Base-by-base conservation (phyloP, 2,113 vertebrate genomes). In the Elephantulus edwardii region DNA sequence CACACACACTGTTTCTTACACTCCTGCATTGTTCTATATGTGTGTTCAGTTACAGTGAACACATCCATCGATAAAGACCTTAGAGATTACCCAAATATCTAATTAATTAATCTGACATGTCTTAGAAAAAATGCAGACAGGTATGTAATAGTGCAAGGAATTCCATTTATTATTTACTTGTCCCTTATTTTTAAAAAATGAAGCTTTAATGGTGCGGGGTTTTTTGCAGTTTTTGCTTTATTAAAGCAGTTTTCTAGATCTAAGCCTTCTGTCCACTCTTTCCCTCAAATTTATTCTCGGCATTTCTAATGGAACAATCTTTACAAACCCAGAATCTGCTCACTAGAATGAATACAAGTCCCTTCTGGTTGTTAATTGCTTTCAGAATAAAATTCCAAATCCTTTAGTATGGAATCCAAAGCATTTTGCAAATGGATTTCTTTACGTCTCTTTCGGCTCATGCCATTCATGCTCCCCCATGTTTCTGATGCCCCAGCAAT, bases 341-440 rank as follows among this genome's bases (percentile, higher is more conserved):
- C 52, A 35, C 11, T 40, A 20, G 66, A 38, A 89, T 40, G 16
- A 6, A 48, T 86, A 40, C 35, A 44, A 50, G 50, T 30, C 8
- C 46, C 44, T 75, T 77, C 33, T 60, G 56, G 30, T 58, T 56
- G 20, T 46, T 50, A 66, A 26, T n/a, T 66, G 30, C 16, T 78
- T 83, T 93, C 58, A 44, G 35, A 78, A 62, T 46, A 33, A 91
- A 48, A 13, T n/a, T 17, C 50, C 60, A 70, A 35, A 62, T 62
- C 42, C 50, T 86, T 19, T 44, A 50, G 40, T 12, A 56, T 5
- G 22, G 20, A 54, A 54, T 35, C 71, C 40, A 62, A 33, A 30
- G 56, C 66, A 86, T 38, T 83, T 83, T 79, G 30, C 8, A 79
- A 26, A 87, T 50, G n/a, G 74, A 35, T 48, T 64, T 30, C 20